Conservation (phyloP, 1,140 invertebrate species). For the Aphidius gifuensis region DNA sequence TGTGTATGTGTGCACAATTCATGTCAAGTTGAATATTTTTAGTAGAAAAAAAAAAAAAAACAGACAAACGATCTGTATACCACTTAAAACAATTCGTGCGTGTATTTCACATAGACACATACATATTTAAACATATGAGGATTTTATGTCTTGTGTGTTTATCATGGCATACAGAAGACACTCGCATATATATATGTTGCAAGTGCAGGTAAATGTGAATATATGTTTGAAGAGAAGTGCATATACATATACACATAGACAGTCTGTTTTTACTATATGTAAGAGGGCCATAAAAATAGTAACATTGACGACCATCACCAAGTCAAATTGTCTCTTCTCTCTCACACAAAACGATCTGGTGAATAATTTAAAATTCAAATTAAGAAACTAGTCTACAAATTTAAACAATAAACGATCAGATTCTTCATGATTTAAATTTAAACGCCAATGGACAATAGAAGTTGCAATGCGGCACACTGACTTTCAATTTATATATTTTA, state of each 20-base stretch:
- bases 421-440: conserved; percentile 50
- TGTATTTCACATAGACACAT: too few species aligned
- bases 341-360: conserved; percentile 44
- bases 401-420: conserved; percentile 53
- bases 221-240: not conserved
- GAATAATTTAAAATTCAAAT: conserved; percentile 53
- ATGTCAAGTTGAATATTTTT: not conserved
- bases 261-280: conserved; percentile 4
- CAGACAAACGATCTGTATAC: too few species aligned
- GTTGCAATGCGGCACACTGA: not conserved
- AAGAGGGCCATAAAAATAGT: conserved; percentile 31
- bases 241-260: not conserved
- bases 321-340: conserved; percentile 43
- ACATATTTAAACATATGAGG: too few species aligned
- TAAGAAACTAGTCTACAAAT: conserved; percentile 51
- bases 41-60: too few species aligned
- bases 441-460: conserved; percentile 43
- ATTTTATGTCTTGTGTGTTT: too few species aligned
- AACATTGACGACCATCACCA: conserved; percentile 46
- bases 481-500: not conserved
- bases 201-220: too few species aligned
- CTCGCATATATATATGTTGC: too few species aligned
- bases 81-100: too few species aligned
- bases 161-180: too few species aligned
- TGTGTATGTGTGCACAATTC: conserved; percentile 4